Conservation (phyloP, 2,888 invertebrate genomes). For the Icerya purchasi region DNA sequence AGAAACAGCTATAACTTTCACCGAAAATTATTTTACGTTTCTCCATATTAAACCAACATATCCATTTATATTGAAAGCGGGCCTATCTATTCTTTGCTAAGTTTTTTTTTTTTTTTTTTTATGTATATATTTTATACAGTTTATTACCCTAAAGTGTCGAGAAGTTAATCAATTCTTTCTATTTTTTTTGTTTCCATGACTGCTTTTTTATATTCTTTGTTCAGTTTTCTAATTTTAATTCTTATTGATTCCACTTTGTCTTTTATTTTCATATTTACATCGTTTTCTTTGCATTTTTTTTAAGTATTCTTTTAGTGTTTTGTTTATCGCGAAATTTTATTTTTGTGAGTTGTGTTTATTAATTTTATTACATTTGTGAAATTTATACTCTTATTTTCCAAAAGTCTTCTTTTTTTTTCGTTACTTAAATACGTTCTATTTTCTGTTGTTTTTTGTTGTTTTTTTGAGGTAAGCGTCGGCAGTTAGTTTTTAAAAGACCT, state of each 20-base stretch:
- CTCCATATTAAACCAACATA: background rate
- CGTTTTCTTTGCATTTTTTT: background rate
- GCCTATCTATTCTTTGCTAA: background rate
- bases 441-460: background rate
- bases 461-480: background rate
- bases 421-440: background rate
- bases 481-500: background rate
- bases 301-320: background rate
- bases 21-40: background rate
- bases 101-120: background rate
- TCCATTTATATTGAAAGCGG: background rate
- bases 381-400: too few relatives aligned
- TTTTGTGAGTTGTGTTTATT: background rate
- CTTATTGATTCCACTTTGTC: background rate
- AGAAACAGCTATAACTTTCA: background rate
- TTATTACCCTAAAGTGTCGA: background rate
- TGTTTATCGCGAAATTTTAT: background rate
- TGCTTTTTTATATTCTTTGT: background rate
- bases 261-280: background rate
- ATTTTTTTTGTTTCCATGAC: background rate
- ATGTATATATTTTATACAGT: background rate
- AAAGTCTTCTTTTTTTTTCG: too few relatives aligned
- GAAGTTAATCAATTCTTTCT: background rate
- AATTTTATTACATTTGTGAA: background rate
- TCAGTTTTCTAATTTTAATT: background rate